Evolutionary conservation across 1,140 invertebrate genomes (phyloP).

Genomic region (Hylaeus anthracinus): DNA sequence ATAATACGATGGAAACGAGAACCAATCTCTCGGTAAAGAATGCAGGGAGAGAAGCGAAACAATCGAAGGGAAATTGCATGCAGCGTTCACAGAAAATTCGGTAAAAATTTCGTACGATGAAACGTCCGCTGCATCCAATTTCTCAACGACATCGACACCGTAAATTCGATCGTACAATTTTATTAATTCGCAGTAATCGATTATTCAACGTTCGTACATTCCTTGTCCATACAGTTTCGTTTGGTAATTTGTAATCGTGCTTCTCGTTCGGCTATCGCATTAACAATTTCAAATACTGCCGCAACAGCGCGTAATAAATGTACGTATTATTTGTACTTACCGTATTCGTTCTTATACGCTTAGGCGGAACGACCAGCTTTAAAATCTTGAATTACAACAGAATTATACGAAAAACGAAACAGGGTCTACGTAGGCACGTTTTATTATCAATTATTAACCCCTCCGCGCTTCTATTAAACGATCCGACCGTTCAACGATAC

Average conservation of each 20-base stretch:
- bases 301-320: conserved; percentile 20
- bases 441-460: conserved; percentile 63
- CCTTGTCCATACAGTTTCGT: conserved; percentile 16
- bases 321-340: conserved; percentile 15
- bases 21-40: too few species aligned
- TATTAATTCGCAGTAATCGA: conserved; percentile 36
- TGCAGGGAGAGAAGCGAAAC: not conserved
- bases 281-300: conserved; percentile 30
- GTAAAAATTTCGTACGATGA: not conserved
- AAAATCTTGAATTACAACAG: not conserved
- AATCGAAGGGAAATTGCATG: not conserved
- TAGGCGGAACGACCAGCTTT: conserved; percentile 17
- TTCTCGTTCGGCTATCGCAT: not conserved
- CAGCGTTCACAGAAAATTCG: not conserved
- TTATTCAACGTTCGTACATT: conserved; percentile 53
- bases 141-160: too few species aligned
- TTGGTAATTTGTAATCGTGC: conserved; percentile 4
- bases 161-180: conserved; percentile 13
- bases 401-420: conserved; percentile 11
- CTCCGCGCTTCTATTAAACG: conserved; percentile 37
- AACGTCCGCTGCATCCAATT: not conserved
- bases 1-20: too few species aligned
- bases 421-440: conserved; percentile 60
- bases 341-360: not conserved
- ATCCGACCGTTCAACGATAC: conserved; percentile 57